Percentiles rank a stretch among this genome's conserved stretches.
Conservation (phyloP, 1,140 invertebrate species). For the Plutomurus gul region DNA sequence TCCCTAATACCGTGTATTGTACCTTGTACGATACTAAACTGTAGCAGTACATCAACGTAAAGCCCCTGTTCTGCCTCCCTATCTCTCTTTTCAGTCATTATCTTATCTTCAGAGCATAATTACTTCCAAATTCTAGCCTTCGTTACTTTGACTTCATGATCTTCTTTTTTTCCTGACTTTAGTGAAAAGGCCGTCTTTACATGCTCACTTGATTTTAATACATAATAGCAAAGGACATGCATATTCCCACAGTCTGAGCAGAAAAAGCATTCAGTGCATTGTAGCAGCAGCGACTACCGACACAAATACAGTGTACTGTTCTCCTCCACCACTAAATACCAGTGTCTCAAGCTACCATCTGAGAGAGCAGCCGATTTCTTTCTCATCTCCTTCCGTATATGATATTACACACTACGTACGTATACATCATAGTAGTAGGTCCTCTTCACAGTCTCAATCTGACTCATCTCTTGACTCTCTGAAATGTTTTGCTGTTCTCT, state of each 20-base stretch:
- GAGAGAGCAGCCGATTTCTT: too few species aligned
- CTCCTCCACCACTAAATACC: not conserved
- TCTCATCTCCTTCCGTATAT: too few species aligned
- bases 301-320: not conserved
- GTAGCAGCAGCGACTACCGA: not conserved
- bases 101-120: constrained; percentile 39
- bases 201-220: constrained; percentile 14
- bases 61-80: not conserved
- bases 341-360: too few species aligned
- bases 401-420: too few species aligned
- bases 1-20: too few species aligned
- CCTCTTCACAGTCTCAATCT: too few species aligned
- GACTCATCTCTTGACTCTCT: not conserved
- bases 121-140: constrained; percentile 40
- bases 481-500: not conserved
- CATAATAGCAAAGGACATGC: constrained; percentile 3
- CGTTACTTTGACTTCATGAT: constrained; percentile 14
- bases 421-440: too few species aligned
- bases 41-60: too few species aligned
- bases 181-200: not conserved
- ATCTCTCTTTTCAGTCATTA: constrained; percentile 1
- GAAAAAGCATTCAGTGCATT: too few species aligned
- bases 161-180: constrained; percentile 19
- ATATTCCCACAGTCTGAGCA: constrained; percentile 10
- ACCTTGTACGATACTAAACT: too few species aligned